A percentile compares a stretch with the other conserved stretches of the same genome.
phyloP scores from a whole-genome alignment of 2,888 invertebrate genomes.

The Rhimphoctona megacephalus region DNA sequence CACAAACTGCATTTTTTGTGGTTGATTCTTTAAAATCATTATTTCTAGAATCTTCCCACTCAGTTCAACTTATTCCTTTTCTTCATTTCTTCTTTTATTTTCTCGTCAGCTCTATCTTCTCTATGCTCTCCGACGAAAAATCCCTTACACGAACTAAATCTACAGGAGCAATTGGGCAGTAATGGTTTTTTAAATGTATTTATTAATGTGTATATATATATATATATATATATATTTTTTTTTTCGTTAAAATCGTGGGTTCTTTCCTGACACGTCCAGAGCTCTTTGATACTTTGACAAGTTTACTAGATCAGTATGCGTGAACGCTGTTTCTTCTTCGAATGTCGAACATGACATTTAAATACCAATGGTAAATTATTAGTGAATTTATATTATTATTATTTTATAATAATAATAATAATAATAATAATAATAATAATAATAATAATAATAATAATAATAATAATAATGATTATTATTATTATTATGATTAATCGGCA shows the following conservation, averaged over 20 bases:
- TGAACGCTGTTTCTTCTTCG: neutral
- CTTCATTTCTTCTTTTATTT: slow-evolving; percentile 10
- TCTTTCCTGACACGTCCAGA: slow-evolving; percentile 56
- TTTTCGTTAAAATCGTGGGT: slow-evolving; percentile 42
- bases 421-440: slow-evolving; percentile 22
- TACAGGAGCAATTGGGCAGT: slow-evolving; percentile 71
- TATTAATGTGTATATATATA: slow-evolving; percentile 21
- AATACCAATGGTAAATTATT: slow-evolving; percentile 54
- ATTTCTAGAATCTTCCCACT: slow-evolving; percentile 15
- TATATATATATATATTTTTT: slow-evolving; percentile 9
- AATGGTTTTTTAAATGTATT: slow-evolving; percentile 54
- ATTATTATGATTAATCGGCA: slow-evolving; percentile 50
- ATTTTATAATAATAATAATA: slow-evolving; percentile 27
- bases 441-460: slow-evolving; percentile 24
- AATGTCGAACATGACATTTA: slow-evolving; percentile 54
- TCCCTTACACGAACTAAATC: slow-evolving; percentile 61
- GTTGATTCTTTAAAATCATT: slow-evolving; percentile 16
- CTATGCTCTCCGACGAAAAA: slow-evolving; percentile 44
- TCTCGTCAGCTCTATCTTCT: slow-evolving; percentile 53
- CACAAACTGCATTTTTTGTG: neutral
- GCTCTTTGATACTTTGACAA: slow-evolving; percentile 60
- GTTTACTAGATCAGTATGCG: slow-evolving; percentile 25
- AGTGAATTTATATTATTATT: slow-evolving; percentile 47
- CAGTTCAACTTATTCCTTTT: slow-evolving; percentile 9
- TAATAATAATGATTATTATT: slow-evolving; percentile 21